Conservation (phyloP, 2,113 vertebrate genomes). For the Hyla sarda region DNA sequence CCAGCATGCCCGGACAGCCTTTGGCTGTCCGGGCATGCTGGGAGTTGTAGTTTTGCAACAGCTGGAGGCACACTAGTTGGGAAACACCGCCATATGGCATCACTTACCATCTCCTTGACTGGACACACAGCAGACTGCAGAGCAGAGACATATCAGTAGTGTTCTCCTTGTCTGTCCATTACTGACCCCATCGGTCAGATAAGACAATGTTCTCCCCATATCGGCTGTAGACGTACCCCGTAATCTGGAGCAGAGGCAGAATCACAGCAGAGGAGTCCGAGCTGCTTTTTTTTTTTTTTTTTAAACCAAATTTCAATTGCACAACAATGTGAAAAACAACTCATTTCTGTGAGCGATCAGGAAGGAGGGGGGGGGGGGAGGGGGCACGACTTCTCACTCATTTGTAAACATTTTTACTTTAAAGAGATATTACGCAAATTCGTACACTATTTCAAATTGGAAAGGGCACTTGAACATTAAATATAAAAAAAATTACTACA, state of each 20-base stretch:
- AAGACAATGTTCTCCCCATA: neutral
- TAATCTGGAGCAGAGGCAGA: neutral
- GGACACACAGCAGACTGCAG: neutral
- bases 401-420: conserved; percentile 16
- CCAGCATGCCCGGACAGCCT: too few relatives aligned
- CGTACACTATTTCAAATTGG: too few relatives aligned
- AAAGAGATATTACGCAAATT: conserved; percentile 10
- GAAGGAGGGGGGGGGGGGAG: neutral
- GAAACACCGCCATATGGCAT: neutral
- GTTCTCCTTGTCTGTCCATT: neutral
- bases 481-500: too few relatives aligned
- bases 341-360: neutral
- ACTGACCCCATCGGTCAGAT: neutral
- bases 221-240: neutral
- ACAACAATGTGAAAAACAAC: conserved; percentile 34
- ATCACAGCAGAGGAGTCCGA: neutral
- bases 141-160: conserved; percentile 3
- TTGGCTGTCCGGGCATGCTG: too few relatives aligned
- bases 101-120: conserved; percentile 28
- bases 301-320: conserved; percentile 18
- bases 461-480: too few relatives aligned
- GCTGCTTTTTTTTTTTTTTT: too few relatives aligned
- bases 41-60: too few relatives aligned
- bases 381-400: neutral
- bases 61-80: too few relatives aligned